Percentiles rank a stretch among this genome's conserved stretches.
Evolutionary conservation across 2,797 vertebrate species (phyloP).

Genomic region (Etheostoma perlongum): DNA sequence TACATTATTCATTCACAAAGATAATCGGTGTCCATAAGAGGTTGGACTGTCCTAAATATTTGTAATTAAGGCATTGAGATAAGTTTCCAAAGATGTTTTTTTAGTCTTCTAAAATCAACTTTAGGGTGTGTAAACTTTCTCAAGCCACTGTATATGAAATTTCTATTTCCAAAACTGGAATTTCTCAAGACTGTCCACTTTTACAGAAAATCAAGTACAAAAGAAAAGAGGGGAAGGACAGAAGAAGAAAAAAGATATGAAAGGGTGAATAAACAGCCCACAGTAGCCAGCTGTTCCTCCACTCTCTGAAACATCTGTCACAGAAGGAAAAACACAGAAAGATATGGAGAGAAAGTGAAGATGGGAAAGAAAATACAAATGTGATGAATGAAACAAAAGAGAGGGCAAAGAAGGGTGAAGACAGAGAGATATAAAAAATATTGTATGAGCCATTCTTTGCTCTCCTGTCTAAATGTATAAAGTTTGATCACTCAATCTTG

Average conservation of each 20-base stretch:
- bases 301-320: conserved; percentile 69
- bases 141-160: neutral
- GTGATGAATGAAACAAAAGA: neutral
- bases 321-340: conserved; percentile 27
- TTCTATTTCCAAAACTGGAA: neutral
- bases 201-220: conserved; percentile 25
- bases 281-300: conserved; percentile 74
- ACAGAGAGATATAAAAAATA: too few species aligned
- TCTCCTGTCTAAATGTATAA: neutral
- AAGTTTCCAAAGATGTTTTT: too few species aligned
- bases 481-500: neutral
- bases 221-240: conserved; percentile 27
- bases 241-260: conserved; percentile 43
- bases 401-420: neutral
- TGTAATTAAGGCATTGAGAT: too few species aligned
- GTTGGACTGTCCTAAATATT: too few species aligned
- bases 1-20: too few species aligned
- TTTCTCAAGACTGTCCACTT: conserved; percentile 21
- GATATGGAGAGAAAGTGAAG: conserved; percentile 3
- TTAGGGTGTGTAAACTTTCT: too few species aligned
- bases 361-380: neutral
- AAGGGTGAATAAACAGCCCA: conserved; percentile 69
- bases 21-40: too few species aligned
- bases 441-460: fast-evolving
- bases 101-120: too few species aligned